These are phyloP conservation scores for Pseudomyrmex dendroicus DNA, from an alignment of 1,140 invertebrate species.

Conservation along the genomic window DNA sequence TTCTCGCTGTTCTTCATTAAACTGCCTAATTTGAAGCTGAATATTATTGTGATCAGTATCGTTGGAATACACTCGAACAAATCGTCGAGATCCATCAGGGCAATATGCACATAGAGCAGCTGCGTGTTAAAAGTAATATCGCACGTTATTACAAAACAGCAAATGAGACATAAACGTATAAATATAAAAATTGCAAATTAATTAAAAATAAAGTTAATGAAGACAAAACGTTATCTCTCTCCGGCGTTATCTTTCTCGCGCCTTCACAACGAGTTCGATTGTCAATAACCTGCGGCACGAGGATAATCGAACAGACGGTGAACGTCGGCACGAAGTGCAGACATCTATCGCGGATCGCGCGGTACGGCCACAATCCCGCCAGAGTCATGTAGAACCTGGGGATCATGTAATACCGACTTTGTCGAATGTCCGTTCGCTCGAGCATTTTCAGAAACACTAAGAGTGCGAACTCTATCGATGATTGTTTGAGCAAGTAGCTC, in stretches of 20 bases:
- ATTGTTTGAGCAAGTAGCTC: not conserved
- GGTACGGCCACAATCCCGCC: slow-evolving; percentile 44
- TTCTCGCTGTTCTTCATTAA: slow-evolving; percentile 42
- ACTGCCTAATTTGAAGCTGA: slow-evolving; percentile 50
- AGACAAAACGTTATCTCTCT: too few relatives aligned
- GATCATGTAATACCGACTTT: slow-evolving; percentile 39
- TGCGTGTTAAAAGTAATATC: not conserved
- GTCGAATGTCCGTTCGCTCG: slow-evolving; percentile 22
- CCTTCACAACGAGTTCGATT: not conserved
- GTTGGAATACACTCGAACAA: slow-evolving; percentile 50
- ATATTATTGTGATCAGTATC: slow-evolving; percentile 45
- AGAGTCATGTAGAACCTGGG: slow-evolving; percentile 49
- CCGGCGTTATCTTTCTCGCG: too few relatives aligned
- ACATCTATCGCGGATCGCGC: slow-evolving; percentile 23
- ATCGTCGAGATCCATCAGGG: slow-evolving; percentile 30
- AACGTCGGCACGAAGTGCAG: slow-evolving; percentile 32
- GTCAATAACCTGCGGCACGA: slow-evolving; percentile 35
- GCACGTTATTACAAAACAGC: not conserved
- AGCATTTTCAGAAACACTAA: slow-evolving; percentile 32
- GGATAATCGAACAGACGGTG: slow-evolving; percentile 28
- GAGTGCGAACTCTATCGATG: not conserved
- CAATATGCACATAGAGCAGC: slow-evolving; percentile 14
- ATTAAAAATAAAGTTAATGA: not conserved
- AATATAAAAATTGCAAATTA: not conserved
- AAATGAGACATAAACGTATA: not conserved